Conservation (phyloP, 2,888 invertebrate genomes). For the Stenurella melanura region DNA sequence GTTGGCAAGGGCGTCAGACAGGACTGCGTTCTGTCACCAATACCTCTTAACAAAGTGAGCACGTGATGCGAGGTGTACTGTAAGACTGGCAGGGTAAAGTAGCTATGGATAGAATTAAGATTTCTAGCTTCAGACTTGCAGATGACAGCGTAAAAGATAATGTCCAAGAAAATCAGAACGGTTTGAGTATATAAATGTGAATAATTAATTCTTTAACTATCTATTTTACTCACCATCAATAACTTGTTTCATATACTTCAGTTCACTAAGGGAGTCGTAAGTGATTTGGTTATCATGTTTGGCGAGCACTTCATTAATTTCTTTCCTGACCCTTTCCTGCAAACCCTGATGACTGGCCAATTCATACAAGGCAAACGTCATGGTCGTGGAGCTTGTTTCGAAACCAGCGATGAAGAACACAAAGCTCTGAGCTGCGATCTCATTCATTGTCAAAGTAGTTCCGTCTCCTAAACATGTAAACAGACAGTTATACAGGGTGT, state of each 20-base stretch:
- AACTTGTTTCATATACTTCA: constrained; percentile 57
- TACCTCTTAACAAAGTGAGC: too few species aligned
- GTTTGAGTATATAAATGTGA: too few species aligned
- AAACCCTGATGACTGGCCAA: constrained; percentile 50
- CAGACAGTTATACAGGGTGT: too few species aligned
- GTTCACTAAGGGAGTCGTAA: constrained; percentile 57
- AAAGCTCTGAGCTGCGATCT: constrained; percentile 57
- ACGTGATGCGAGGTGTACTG: too few species aligned
- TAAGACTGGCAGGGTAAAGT: too few species aligned
- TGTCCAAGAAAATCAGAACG: too few species aligned
- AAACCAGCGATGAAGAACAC: constrained; percentile 60
- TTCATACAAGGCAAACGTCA: constrained; percentile 58
- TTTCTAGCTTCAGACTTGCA: too few species aligned
- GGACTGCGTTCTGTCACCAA: too few species aligned
- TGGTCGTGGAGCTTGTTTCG: constrained; percentile 60
- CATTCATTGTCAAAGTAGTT: constrained; percentile 45
- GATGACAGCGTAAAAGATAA: too few species aligned
- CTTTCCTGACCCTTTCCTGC: constrained; percentile 56
- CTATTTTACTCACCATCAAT: constrained; percentile 54
- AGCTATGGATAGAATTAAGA: too few species aligned
- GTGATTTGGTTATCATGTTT: constrained; percentile 53
- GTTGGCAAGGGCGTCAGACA: too few species aligned
- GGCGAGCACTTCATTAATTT: constrained; percentile 51
- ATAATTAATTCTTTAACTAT: too few species aligned
- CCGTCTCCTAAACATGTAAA: constrained; percentile 49